Evolutionary conservation across 2,888 invertebrate genomes (phyloP).

Genomic region (Nemotelus nigrinus): DNA sequence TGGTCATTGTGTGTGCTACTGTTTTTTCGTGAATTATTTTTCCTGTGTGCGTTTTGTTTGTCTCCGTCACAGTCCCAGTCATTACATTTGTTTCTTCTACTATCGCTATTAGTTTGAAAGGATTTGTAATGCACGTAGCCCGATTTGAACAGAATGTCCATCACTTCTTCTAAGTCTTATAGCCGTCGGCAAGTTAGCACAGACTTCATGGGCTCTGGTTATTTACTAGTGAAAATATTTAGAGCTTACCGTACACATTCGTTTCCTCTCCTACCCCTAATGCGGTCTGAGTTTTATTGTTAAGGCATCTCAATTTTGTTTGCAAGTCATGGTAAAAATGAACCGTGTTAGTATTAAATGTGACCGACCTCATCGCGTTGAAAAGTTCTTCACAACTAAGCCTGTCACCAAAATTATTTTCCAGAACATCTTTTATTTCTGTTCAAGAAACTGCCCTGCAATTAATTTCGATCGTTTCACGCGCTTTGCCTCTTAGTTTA

Average conservation of each 20-base stretch:
- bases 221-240: slow-evolving; percentile 1
- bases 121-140: not conserved
- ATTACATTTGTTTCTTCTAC: no score
- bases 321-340: slow-evolving; percentile 27
- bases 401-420: slow-evolving; percentile 29
- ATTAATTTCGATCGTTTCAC: slow-evolving; percentile 39
- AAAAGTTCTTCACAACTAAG: not conserved
- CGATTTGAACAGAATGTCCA: not conserved
- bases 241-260: not conserved
- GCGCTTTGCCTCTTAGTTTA: slow-evolving; percentile 10
- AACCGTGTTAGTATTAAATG: slow-evolving; percentile 5
- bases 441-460: slow-evolving; percentile 12
- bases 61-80: no score
- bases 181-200: not conserved
- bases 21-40: no score
- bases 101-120: no score
- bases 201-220: slow-evolving; percentile 1
- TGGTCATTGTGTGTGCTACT: not conserved
- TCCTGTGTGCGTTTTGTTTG: no score
- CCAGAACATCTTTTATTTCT: slow-evolving; percentile 14
- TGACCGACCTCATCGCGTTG: not conserved
- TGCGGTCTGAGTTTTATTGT: not conserved
- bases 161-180: not conserved
- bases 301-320: not conserved
- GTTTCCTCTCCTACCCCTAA: not conserved